Evolutionary conservation across 2,797 vertebrate species (phyloP).

Genomic region (Iguana delicatissima): DNA sequence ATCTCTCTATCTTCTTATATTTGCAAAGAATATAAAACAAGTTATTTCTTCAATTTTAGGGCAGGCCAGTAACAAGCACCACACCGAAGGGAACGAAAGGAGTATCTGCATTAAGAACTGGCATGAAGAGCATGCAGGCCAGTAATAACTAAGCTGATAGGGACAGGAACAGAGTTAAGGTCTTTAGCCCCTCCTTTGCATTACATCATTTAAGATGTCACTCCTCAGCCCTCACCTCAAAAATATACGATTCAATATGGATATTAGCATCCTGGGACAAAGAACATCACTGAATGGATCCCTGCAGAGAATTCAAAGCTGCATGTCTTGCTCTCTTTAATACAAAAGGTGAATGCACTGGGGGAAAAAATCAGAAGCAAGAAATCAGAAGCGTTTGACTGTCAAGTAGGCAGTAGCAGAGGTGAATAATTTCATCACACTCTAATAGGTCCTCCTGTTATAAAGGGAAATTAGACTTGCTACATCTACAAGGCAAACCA

Average conservation of each 20-base stretch:
- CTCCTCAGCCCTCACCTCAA: not conserved
- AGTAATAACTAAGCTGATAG: not conserved
- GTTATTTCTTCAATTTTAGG: not conserved
- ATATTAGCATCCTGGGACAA: not conserved
- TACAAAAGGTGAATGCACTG: not conserved
- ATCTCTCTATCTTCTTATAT: not conserved
- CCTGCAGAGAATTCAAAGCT: not conserved
- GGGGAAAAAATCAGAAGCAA: not conserved
- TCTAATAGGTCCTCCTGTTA: not conserved
- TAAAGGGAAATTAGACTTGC: not conserved
- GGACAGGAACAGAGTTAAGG: not conserved
- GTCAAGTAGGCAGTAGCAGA: not conserved
- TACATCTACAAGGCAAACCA: not conserved
- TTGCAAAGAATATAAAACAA: not conserved
- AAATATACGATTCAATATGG: no score
- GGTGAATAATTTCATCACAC: constrained; percentile 17
- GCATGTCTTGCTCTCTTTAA: not conserved
- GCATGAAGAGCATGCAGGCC: no score
- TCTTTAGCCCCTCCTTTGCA: not conserved
- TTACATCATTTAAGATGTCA: no score
- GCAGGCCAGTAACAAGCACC: no score
- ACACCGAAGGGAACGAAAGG: no score
- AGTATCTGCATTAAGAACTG: no score
- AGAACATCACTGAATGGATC: not conserved
- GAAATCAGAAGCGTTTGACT: not conserved